Percentiles rank a stretch among this genome's conserved stretches.
Conservation (phyloP, 2,113 vertebrate genomes). For the Aegotheles bennettii region DNA sequence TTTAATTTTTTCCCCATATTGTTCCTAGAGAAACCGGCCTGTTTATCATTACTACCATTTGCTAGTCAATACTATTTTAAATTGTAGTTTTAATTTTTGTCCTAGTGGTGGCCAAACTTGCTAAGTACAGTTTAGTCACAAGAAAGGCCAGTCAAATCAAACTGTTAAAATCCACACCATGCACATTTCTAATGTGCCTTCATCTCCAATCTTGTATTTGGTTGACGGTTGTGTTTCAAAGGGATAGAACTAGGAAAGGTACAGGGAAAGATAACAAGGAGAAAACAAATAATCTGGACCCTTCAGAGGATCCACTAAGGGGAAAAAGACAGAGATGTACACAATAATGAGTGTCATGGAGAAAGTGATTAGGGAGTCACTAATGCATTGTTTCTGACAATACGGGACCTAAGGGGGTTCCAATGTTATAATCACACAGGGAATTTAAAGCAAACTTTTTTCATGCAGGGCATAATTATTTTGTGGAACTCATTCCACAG, state of each 20-base stretch:
- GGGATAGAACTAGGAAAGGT: not conserved
- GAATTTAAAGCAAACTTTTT: slow-evolving; percentile 53
- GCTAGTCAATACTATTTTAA: not conserved
- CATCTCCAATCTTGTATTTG: not conserved
- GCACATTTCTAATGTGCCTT: not conserved
- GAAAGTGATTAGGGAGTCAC: slow-evolving; percentile 49
- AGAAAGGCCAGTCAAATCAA: not conserved
- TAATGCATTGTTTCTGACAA: slow-evolving; percentile 53
- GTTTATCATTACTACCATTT: not conserved
- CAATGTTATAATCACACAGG: not conserved
- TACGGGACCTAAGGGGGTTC: slow-evolving; percentile 38
- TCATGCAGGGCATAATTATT: slow-evolving; percentile 61
- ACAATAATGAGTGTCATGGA: slow-evolving; percentile 26
- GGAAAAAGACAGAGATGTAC: not conserved
- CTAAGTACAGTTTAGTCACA: not conserved
- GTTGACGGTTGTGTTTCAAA: not conserved
- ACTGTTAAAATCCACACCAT: not conserved
- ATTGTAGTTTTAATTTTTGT: not conserved
- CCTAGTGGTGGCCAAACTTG: not conserved
- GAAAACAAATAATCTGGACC: not conserved
- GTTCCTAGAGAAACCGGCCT: not conserved
- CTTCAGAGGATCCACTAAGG: slow-evolving; percentile 1
- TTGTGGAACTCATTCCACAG: slow-evolving; percentile 18
- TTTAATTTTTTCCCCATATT: not conserved
- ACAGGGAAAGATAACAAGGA: not conserved